Evolutionary conservation across 2,797 vertebrate genomes (phyloP), one percentile per base, ranked within the genome.

Genomic region (Chaetodon trifasciatus): DNA sequence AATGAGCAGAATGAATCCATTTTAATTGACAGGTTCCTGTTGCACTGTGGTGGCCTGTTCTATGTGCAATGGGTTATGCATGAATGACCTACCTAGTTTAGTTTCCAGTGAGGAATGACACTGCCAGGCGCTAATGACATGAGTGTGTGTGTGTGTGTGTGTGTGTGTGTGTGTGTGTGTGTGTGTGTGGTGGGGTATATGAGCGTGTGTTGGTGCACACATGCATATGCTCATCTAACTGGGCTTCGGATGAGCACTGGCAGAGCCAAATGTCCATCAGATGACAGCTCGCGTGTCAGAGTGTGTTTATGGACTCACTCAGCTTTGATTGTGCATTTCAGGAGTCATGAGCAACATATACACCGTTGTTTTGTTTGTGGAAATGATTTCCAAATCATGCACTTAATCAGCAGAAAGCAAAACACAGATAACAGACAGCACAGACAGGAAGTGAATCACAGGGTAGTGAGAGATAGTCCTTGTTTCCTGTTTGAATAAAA

Each of bases 11-110:
- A 90, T 88, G 40, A 83, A 91, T 93, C 76, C 39, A 70, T 87
- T 93, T 91, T 92, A 94, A 93, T 88, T 93, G 82, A 86, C 91
- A 88, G 78, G 56, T 84, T 89, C 82, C 85, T 86, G 82, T 89
- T 93, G 88, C 84, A 84, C 78, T 84, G 80, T 79, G 28, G 28
- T 32, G 82, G 78, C 74, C 85, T 85, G 68, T 56, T 56, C 55
- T 78, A 17, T 88, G 82, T 89, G 81, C 63, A 35, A 76, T 88
- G 90, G 35, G 79, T 91, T 93, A 91, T 91, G 74, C 86, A 91
- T 92, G 78, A 89, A 74, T 69, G 47, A 82, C 47, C 37, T 68
- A 88, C 88, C 82, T 90, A 84, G 64, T 78, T 74, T 86, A 87
- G 82, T 88, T 93, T 88, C 70, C 83, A 92, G 90, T 90, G 86